Evolutionary conservation across 2,113 vertebrate genomes (phyloP).

Genomic region (Triplophysa dalaica): DNA sequence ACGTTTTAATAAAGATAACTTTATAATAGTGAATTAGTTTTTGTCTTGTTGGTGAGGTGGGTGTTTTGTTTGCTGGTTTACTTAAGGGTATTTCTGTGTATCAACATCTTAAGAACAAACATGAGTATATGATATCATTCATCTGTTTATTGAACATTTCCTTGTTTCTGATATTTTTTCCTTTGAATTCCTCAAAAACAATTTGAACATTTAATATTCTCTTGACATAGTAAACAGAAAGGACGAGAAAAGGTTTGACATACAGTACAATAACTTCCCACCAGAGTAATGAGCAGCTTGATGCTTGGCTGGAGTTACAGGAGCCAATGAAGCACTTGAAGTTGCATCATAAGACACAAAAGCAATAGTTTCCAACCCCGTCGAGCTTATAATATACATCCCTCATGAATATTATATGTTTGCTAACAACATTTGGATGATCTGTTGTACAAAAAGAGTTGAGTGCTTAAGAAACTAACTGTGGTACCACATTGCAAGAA

Average conservation of each 20-base stretch:
- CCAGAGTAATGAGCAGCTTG: slow-evolving; percentile 37
- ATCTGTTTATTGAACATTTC: slow-evolving; percentile 73
- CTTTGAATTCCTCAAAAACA: slow-evolving; percentile 65
- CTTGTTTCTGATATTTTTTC: slow-evolving; percentile 70
- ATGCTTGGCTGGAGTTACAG: slow-evolving; percentile 6
- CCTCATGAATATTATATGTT: slow-evolving; percentile 18
- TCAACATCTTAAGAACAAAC: background rate
- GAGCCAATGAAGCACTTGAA: slow-evolving; percentile 23
- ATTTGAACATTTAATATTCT: slow-evolving; percentile 70
- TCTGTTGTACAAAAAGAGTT: background rate
- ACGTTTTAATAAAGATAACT: slow-evolving; percentile 50
- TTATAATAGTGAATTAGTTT: slow-evolving; percentile 1
- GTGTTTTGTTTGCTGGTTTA: background rate
- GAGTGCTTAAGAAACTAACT: background rate
- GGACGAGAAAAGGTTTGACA: slow-evolving; percentile 43
- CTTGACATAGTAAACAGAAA: slow-evolving; percentile 55
- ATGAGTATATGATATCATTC: background rate
- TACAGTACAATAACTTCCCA: slow-evolving; percentile 47
- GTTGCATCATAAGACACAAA: slow-evolving; percentile 32
- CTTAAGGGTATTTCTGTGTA: too few species aligned
- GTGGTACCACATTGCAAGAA: slow-evolving; percentile 1
- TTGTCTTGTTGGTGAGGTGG: background rate
- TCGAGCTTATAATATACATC: background rate
- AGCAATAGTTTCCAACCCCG: slow-evolving; percentile 31
- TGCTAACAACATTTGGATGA: background rate